phyloP scores from a whole-genome alignment of 2,888 invertebrate species.

The Taenaris catops region DNA sequence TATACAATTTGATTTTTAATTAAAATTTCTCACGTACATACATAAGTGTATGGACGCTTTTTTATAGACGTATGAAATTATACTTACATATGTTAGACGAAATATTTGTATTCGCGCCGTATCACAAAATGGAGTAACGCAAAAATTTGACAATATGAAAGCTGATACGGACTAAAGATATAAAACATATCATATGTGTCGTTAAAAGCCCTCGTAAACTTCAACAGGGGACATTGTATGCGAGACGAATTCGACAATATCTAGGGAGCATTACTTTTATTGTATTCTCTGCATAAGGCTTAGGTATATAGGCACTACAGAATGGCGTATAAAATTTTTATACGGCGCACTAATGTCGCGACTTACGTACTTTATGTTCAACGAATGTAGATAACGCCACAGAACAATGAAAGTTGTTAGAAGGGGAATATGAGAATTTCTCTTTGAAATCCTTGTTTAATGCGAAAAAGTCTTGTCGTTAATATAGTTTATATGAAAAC shows the following conservation, averaged over 20 bases:
- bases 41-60: too few relatives aligned
- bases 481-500: too few relatives aligned
- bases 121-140: conserved; percentile 4
- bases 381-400: conserved; percentile 5
- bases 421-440: too few relatives aligned
- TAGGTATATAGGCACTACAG: conserved; percentile 5
- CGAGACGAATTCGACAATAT: conserved; percentile 16
- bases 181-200: conserved; percentile 16
- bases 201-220: conserved; percentile 18
- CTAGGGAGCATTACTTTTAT: conserved; percentile 11
- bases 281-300: conserved; percentile 12
- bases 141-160: conserved; percentile 17
- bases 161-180: conserved; percentile 14
- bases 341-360: conserved; percentile 5
- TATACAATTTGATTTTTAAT: too few relatives aligned
- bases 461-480: too few relatives aligned
- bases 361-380: conserved; percentile 5
- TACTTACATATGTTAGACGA: too few relatives aligned
- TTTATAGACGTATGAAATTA: too few relatives aligned
- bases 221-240: conserved; percentile 13
- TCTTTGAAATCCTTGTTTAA: too few relatives aligned
- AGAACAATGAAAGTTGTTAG: too few relatives aligned
- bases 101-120: background rate
- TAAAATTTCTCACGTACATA: too few relatives aligned
- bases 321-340: conserved; percentile 13